These are phyloP conservation scores for Thalassarche chlororhynchos DNA, from an alignment of 2,113 vertebrate genomes.

Conservation along the genomic window DNA sequence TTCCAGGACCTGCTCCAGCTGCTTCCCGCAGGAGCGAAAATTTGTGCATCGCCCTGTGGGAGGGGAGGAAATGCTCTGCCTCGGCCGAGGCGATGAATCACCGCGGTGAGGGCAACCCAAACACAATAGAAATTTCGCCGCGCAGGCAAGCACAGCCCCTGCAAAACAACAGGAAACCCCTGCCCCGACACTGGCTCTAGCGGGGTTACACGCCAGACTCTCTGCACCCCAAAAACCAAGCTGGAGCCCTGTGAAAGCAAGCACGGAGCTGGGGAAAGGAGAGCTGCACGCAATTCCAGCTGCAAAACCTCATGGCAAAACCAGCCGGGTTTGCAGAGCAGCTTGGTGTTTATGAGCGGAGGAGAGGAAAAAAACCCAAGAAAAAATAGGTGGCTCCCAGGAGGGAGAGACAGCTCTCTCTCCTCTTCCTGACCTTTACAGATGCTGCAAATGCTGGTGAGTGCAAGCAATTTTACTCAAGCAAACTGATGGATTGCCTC, in stretches of 20 bases:
- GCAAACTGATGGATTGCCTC: neutral
- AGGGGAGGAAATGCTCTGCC: neutral
- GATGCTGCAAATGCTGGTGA: neutral
- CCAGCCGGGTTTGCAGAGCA: neutral
- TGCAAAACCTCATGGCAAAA: neutral
- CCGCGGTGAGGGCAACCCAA: accelerated
- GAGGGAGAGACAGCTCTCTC: neutral
- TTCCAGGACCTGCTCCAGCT: neutral
- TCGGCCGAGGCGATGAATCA: neutral
- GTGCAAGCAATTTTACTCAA: neutral
- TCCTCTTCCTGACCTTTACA: slow-evolving; percentile 25
- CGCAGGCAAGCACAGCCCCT: accelerated
- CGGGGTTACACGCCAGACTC: accelerated
- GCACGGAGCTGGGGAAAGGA: accelerated
- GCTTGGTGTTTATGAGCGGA: neutral
- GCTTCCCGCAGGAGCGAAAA: neutral
- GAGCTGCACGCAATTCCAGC: accelerated
- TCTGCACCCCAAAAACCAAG: neutral
- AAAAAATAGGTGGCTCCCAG: neutral
- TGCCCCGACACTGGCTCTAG: accelerated
- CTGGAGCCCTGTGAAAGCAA: neutral
- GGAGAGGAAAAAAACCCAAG: neutral
- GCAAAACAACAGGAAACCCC: neutral
- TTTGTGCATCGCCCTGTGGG: accelerated
- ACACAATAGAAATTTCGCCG: neutral